phyloP scores from a whole-genome alignment of 2,888 invertebrate species.

The Leucophora obtusa region DNA sequence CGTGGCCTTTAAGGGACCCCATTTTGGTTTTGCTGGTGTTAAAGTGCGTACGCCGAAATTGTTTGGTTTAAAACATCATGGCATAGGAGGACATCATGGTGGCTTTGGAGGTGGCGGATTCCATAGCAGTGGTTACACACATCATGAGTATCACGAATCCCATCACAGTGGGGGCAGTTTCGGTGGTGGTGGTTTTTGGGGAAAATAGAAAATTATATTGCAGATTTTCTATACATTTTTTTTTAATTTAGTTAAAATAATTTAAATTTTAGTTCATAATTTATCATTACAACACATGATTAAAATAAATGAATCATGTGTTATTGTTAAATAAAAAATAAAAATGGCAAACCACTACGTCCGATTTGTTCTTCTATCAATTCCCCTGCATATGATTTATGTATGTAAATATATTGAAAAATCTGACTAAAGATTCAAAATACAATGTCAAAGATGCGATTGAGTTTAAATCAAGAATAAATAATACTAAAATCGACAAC shows the following conservation, averaged over 20 bases:
- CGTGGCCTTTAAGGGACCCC: slow-evolving; percentile 72
- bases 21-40: slow-evolving; percentile 69
- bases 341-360: too few relatives aligned
- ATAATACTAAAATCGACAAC: too few relatives aligned
- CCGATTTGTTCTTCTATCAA: too few relatives aligned
- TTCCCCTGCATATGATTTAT: too few relatives aligned
- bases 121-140: slow-evolving; percentile 65
- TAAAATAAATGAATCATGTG: not conserved
- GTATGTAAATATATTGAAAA: too few relatives aligned
- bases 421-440: too few relatives aligned
- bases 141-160: slow-evolving; percentile 67
- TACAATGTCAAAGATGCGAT: too few relatives aligned
- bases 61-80: slow-evolving; percentile 70
- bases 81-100: slow-evolving; percentile 53
- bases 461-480: too few relatives aligned
- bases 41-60: slow-evolving; percentile 72
- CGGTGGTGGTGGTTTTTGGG: slow-evolving; percentile 71
- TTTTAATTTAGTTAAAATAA: slow-evolving; percentile 33
- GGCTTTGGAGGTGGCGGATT: slow-evolving; percentile 57
- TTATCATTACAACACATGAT: slow-evolving; percentile 17
- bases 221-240: not conserved
- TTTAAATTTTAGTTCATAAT: slow-evolving; percentile 19
- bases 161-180: slow-evolving; percentile 65
- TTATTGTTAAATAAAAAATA: not conserved
- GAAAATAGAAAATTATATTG: slow-evolving; percentile 65